These are phyloP conservation scores for Prionchulus punctatus DNA, from an alignment of 2,888 invertebrate species.

Conservation along the genomic window DNA sequence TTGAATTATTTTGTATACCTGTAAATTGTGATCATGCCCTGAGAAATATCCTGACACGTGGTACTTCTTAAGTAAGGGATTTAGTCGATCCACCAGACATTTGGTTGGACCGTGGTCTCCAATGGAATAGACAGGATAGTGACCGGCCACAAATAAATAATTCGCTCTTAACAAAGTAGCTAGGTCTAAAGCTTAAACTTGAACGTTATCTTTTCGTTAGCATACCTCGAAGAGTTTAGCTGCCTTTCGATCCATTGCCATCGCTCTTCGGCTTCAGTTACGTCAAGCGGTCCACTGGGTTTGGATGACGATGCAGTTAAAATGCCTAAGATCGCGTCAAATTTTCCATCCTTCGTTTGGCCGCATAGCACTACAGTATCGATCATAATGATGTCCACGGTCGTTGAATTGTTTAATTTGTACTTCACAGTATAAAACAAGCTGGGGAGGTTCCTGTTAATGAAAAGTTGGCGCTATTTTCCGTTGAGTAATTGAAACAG, in stretches of 20 bases:
- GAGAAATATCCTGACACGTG: constrained; percentile 37
- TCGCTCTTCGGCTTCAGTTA: constrained; percentile 27
- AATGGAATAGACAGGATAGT: constrained; percentile 38
- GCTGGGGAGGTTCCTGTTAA: constrained; percentile 36
- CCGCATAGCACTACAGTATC: constrained; percentile 41
- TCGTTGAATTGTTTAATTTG: constrained; percentile 24
- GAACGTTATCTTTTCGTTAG: too few relatives aligned
- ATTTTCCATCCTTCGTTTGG: constrained; percentile 22
- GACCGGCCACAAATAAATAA: constrained; percentile 38
- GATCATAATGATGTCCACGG: constrained; percentile 37
- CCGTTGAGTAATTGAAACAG: too few relatives aligned
- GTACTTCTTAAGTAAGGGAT: constrained; percentile 36
- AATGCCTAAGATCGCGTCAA: not conserved
- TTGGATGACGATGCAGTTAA: not conserved
- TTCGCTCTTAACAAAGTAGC: constrained; percentile 32
- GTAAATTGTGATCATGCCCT: constrained; percentile 41
- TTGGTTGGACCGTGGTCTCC: constrained; percentile 39
- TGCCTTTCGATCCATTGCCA: constrained; percentile 35
- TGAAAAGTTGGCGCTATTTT: too few relatives aligned
- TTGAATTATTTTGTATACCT: too few relatives aligned
- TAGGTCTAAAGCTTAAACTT: too few relatives aligned
- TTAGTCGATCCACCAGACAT: constrained; percentile 34
- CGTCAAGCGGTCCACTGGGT: constrained; percentile 8
- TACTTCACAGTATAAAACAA: constrained; percentile 35
- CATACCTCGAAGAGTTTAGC: constrained; percentile 29